Conservation (phyloP, 1,140 invertebrate genomes). For the Saxidomus purpurata region DNA sequence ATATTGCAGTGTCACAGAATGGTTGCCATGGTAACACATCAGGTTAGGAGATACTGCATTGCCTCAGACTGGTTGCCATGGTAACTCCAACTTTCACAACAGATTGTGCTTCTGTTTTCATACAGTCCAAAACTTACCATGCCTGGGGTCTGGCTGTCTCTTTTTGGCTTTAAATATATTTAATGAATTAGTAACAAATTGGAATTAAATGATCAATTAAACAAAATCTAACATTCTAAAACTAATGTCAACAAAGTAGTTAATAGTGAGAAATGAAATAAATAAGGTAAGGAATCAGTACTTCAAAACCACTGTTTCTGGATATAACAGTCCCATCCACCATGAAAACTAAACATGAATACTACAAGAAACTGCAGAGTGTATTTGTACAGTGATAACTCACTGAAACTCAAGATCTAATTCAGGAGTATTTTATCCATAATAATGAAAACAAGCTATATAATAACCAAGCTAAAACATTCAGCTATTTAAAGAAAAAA, state of each 20-base stretch:
- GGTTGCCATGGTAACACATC: background rate
- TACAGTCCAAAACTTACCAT: slow-evolving; percentile 58
- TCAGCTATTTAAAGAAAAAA: too few relatives aligned
- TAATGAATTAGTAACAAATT: background rate
- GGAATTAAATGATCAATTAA: background rate
- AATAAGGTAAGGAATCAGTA: background rate
- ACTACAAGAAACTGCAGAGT: background rate
- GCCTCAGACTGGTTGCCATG: slow-evolving; percentile 19
- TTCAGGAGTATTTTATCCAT: too few relatives aligned
- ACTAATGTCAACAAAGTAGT: background rate
- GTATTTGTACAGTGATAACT: too few relatives aligned
- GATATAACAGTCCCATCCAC: slow-evolving; percentile 23
- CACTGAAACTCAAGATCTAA: too few relatives aligned
- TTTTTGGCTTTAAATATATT: slow-evolving; percentile 59
- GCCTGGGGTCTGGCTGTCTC: slow-evolving; percentile 50
- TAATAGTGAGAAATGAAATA: background rate
- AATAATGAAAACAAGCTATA: too few relatives aligned
- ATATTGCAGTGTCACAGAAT: too few relatives aligned
- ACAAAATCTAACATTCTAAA: background rate
- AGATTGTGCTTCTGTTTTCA: slow-evolving; percentile 12
- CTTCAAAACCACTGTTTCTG: background rate
- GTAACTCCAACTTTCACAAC: background rate
- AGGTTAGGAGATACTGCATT: background rate
- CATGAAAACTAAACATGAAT: slow-evolving; percentile 6
- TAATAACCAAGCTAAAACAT: too few relatives aligned